Conservation (phyloP, 2,888 invertebrate genomes). For the Caradrina clavipalpis region DNA sequence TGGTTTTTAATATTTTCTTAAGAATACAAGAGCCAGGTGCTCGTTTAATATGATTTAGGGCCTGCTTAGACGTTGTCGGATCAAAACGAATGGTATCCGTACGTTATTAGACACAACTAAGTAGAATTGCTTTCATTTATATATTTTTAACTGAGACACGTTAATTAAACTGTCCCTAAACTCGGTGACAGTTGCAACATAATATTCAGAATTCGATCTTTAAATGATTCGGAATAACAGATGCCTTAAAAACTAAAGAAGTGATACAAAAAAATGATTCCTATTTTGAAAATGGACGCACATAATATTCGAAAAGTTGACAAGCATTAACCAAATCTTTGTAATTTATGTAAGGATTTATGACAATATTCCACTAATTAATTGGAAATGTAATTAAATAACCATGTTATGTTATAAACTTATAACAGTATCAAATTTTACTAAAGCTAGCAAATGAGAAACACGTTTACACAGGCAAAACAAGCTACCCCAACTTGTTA, state of each 20-base stretch:
- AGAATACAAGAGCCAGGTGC: conserved; percentile 13
- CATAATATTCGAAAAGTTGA: conserved; percentile 14
- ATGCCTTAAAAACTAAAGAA: conserved; percentile 8
- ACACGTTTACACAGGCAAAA: too few species aligned
- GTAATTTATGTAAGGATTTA: background rate
- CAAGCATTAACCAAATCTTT: background rate
- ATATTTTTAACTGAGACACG: background rate
- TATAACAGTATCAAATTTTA: too few species aligned
- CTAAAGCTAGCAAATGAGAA: too few species aligned
- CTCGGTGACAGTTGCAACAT: background rate
- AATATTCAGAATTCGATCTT: background rate
- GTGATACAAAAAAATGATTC: background rate
- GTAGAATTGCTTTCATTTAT: background rate
- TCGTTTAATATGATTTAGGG: conserved; percentile 15
- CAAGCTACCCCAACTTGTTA: too few species aligned
- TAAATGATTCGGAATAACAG: background rate
- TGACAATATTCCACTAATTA: background rate
- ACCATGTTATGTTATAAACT: too few species aligned
- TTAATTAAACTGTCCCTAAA: background rate
- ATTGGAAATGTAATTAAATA: too few species aligned
- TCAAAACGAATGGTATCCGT: background rate
- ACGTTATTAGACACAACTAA: conserved; percentile 4
- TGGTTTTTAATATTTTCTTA: conserved; percentile 22
- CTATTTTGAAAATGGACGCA: conserved; percentile 1
- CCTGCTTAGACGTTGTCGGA: background rate